phyloP scores from a whole-genome alignment of 2,113 vertebrate species.

The Cynoglossus semilaevis region DNA sequence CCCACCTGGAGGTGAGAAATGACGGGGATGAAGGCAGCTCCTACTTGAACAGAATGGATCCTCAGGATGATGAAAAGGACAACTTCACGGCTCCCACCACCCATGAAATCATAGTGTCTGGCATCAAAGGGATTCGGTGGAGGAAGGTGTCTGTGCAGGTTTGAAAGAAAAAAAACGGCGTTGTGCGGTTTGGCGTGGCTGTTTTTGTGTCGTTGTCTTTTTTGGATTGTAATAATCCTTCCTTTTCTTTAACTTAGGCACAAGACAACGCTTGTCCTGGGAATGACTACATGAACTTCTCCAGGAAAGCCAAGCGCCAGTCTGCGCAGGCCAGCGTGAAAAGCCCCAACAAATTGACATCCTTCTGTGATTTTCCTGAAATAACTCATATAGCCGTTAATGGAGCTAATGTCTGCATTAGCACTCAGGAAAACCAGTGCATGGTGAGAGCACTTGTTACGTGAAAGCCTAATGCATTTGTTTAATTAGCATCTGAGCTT shows the following conservation, averaged over 20 bases:
- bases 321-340: slow-evolving; percentile 1
- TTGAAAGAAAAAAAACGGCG: background rate
- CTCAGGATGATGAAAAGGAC: slow-evolving; percentile 9
- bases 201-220: background rate
- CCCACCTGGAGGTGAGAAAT: slow-evolving; percentile 58
- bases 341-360: slow-evolving; percentile 61
- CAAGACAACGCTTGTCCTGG: slow-evolving; percentile 55
- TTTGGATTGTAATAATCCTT: background rate
- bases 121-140: slow-evolving; percentile 85
- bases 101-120: slow-evolving; percentile 80
- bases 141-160: slow-evolving; percentile 59
- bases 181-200: too few species aligned
- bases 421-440: slow-evolving; percentile 83
- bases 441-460: slow-evolving; percentile 77
- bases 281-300: slow-evolving; percentile 44
- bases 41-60: slow-evolving; percentile 37
- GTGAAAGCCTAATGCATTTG: slow-evolving; percentile 33
- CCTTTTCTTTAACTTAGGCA: slow-evolving; percentile 40
- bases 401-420: slow-evolving; percentile 75
- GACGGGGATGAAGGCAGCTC: slow-evolving; percentile 65
- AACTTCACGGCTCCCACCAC: slow-evolving; percentile 24
- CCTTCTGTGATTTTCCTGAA: slow-evolving; percentile 88
- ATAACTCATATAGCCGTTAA: slow-evolving; percentile 84
- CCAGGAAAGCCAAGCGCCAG: slow-evolving; percentile 32
- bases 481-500: slow-evolving; percentile 42